These are phyloP conservation scores for Stegodyphus dumicola DNA, from an alignment of 1,140 invertebrate species.

Conservation along the genomic window DNA sequence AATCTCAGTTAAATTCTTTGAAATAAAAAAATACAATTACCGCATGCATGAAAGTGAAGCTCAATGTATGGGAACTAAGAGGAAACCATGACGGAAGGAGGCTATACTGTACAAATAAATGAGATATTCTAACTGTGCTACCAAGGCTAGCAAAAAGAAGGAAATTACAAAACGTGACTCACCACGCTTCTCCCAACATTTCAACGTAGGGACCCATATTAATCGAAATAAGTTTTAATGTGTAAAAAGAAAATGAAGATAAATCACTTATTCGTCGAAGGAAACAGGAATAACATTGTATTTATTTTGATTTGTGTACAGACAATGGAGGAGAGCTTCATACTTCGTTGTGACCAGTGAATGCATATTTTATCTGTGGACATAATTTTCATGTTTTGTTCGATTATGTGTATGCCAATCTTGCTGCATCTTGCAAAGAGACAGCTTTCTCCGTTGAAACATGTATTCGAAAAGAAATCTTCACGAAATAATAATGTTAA, in stretches of 20 bases:
- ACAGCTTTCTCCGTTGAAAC: too few species aligned
- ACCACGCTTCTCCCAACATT: not conserved
- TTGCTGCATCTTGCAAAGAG: not conserved
- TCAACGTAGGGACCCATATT: conserved; percentile 23
- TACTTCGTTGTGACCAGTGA: conserved; percentile 49
- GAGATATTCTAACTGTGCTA: too few species aligned
- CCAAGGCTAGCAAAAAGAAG: not conserved
- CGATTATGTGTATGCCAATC: conserved; percentile 8
- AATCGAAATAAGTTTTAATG: conserved; percentile 33
- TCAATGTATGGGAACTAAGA: too few species aligned
- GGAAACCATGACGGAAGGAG: too few species aligned
- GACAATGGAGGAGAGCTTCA: conserved; percentile 50
- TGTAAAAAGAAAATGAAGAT: conserved; percentile 24
- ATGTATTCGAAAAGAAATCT: too few species aligned
- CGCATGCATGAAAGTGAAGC: too few species aligned
- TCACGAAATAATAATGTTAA: too few species aligned
- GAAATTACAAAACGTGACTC: not conserved
- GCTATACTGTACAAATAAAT: too few species aligned
- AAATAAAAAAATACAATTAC: too few species aligned
- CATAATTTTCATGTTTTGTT: conserved; percentile 5
- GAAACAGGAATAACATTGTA: conserved; percentile 12
- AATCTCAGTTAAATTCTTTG: too few species aligned
- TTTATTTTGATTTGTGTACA: conserved; percentile 52
- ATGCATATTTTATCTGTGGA: conserved; percentile 39
- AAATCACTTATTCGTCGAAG: conserved; percentile 9